Evolutionary conservation across 2,797 vertebrate species (phyloP).

Genomic region (Garrulus glandarius): DNA sequence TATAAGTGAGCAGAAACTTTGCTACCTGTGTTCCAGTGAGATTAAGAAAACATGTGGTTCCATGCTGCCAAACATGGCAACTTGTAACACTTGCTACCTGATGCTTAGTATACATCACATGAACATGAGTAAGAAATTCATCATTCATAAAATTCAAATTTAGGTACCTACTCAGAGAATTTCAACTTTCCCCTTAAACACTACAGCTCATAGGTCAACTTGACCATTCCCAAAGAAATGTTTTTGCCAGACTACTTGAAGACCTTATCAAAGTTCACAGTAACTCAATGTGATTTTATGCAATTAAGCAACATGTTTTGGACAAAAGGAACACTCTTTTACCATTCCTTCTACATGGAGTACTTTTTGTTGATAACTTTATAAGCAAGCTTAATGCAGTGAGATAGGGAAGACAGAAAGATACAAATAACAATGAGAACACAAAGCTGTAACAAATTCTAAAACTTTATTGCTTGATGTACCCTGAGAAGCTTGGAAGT

Average conservation of each 20-base stretch:
- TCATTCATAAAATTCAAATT: neutral
- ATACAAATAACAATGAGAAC: constrained; percentile 41
- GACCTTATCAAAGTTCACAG: neutral
- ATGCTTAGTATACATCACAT: neutral
- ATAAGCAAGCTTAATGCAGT: neutral
- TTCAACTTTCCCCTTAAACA: neutral
- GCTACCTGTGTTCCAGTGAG: neutral
- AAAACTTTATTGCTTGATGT: constrained; percentile 37
- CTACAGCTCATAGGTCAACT: neutral
- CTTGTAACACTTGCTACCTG: neutral
- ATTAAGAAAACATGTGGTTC: neutral
- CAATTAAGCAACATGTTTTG: neutral
- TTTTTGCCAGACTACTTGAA: neutral
- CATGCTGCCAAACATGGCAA: neutral
- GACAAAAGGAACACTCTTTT: neutral
- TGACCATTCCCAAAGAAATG: neutral
- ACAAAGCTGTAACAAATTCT: constrained; percentile 28
- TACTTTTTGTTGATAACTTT: neutral
- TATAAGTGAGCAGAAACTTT: neutral
- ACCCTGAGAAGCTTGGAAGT: constrained; percentile 43
- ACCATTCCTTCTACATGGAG: neutral
- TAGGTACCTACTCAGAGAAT: neutral
- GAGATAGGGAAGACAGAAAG: neutral
- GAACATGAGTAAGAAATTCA: neutral
- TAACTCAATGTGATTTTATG: neutral